Conservation (phyloP, 2,888 invertebrate species). For the Lepidonotus clava region DNA sequence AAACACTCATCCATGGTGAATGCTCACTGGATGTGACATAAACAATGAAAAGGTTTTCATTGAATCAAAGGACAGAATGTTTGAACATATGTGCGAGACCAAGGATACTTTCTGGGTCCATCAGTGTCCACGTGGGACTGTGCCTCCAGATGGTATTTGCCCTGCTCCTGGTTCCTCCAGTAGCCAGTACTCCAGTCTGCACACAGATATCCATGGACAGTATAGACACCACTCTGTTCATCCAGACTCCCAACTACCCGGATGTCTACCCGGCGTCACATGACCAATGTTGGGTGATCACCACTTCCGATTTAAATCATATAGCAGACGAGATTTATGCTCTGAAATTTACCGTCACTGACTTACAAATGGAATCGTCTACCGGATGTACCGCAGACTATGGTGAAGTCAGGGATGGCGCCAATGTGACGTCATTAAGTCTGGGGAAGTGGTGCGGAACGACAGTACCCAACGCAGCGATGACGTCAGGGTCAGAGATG, state of each 20-base stretch:
- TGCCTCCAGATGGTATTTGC: no score
- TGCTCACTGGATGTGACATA: no score
- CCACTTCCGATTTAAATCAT: neutral
- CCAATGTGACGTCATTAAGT: neutral
- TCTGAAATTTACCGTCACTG: neutral
- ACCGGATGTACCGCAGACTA: neutral
- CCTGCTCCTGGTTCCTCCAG: no score
- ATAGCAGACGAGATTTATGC: conserved; percentile 5
- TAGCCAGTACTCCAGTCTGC: no score
- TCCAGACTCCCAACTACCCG: conserved; percentile 1
- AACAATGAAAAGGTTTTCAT: no score
- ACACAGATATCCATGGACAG: neutral
- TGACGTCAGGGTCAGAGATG: neutral
- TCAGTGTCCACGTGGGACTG: no score
- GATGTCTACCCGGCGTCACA: neutral
- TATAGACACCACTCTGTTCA: neutral
- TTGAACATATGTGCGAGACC: no score
- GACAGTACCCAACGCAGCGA: neutral
- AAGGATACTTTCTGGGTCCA: no score
- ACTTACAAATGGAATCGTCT: neutral
- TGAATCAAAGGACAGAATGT: no score
- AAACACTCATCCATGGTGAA: no score
- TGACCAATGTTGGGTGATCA: neutral
- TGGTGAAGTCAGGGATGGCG: conserved; percentile 20
- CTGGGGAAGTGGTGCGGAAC: conserved; percentile 10